A percentile compares a stretch with the other conserved stretches of the same genome.
Conservation (phyloP, 2,797 vertebrate species). For the Oryzias dopingdopingensis region DNA sequence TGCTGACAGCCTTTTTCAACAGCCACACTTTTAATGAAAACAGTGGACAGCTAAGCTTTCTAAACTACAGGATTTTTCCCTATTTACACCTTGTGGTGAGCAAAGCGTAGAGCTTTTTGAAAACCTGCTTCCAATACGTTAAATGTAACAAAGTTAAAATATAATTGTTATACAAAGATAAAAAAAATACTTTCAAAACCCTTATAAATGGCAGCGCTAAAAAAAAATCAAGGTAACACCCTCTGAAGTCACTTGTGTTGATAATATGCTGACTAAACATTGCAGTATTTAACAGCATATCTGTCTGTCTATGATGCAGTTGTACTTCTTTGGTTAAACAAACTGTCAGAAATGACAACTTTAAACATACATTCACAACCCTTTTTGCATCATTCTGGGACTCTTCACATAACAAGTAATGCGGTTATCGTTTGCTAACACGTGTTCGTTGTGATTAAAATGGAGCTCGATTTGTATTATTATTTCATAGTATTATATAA, state of each 20-base stretch:
- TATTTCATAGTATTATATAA: no score
- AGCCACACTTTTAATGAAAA: constrained; percentile 71
- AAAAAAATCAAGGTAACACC: constrained; percentile 79
- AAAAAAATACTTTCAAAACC: constrained; percentile 87
- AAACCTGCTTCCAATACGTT: constrained; percentile 78
- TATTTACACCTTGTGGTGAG: constrained; percentile 81
- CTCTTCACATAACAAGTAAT: constrained; percentile 58
- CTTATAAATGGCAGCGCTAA: constrained; percentile 86
- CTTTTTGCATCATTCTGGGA: constrained; percentile 72
- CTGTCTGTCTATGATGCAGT: constrained; percentile 74
- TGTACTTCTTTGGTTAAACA: constrained; percentile 85
- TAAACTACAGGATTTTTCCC: constrained; percentile 75
- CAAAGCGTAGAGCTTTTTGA: constrained; percentile 82
- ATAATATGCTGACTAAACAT: constrained; percentile 85
- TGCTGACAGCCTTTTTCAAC: constrained; percentile 50
- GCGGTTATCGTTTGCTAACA: constrained; percentile 67
- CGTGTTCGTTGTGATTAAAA: constrained; percentile 56
- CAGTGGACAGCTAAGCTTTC: constrained; percentile 77
- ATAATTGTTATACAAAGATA: constrained; percentile 88
- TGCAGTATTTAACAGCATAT: constrained; percentile 82
- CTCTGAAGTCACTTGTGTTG: constrained; percentile 85
- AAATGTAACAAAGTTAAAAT: constrained; percentile 84
- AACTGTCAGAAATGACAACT: constrained; percentile 80
- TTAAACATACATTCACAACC: constrained; percentile 79
- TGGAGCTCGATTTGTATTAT: no score